Evolutionary conservation across 2,797 vertebrate species (phyloP).

Genomic region (Stomatorhinus walkeri): DNA sequence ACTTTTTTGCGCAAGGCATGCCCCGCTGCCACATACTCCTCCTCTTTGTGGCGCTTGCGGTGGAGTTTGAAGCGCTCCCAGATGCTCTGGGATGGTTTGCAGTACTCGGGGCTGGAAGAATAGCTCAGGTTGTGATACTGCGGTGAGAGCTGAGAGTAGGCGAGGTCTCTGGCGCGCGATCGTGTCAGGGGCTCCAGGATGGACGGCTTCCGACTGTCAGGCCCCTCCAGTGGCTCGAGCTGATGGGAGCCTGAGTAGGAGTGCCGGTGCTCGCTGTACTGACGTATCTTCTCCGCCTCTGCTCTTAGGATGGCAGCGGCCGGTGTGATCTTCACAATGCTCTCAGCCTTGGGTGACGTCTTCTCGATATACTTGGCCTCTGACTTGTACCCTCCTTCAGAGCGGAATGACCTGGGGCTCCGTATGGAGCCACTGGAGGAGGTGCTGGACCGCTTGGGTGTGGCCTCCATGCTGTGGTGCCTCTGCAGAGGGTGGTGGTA

Average conservation of each 20-base stretch:
- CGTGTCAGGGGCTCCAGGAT: slow-evolving; percentile 87
- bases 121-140: slow-evolving; percentile 94
- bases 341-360: slow-evolving; percentile 71
- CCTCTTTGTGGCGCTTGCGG: slow-evolving; percentile 85
- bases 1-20: slow-evolving; percentile 94
- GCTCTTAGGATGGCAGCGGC: slow-evolving; percentile 78
- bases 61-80: slow-evolving; percentile 94
- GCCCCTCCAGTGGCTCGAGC: slow-evolving; percentile 68
- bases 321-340: slow-evolving; percentile 81
- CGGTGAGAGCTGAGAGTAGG: slow-evolving; percentile 88
- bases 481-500: slow-evolving; percentile 82
- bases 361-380: slow-evolving; percentile 92
- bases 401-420: slow-evolving; percentile 84
- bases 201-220: slow-evolving; percentile 71
- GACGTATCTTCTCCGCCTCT: slow-evolving; percentile 85
- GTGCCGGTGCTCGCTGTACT: slow-evolving; percentile 89
- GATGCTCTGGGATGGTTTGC: slow-evolving; percentile 81
- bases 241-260: slow-evolving; percentile 86
- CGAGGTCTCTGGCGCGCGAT: slow-evolving; percentile 79
- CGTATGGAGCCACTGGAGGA: slow-evolving; percentile 80
- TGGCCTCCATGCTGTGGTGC: slow-evolving; percentile 83
- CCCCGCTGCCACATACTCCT: slow-evolving; percentile 90
- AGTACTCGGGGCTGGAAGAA: slow-evolving; percentile 87
- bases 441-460: slow-evolving; percentile 75
- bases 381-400: slow-evolving; percentile 74